Conservation (phyloP, 2,797 vertebrate species). For the Lacerta agilis region DNA sequence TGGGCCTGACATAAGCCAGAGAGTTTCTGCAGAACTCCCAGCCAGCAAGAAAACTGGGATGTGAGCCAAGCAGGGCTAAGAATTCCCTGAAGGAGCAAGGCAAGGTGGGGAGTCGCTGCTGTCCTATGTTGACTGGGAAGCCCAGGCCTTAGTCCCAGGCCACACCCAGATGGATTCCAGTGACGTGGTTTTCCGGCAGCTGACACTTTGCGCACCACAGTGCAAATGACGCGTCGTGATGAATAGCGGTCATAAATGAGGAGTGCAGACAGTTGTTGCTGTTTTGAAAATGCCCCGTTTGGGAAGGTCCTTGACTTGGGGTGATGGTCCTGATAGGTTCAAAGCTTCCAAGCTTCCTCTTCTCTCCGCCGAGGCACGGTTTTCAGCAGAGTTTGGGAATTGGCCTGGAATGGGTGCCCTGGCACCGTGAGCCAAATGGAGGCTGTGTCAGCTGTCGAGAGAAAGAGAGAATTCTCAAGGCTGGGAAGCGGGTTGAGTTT, state of each 20-base stretch:
- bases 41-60: too few relatives aligned
- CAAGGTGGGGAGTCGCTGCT: not conserved
- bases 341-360: not conserved
- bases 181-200: not conserved
- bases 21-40: not conserved
- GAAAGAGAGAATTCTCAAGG: slow-evolving; percentile 57
- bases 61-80: too few relatives aligned
- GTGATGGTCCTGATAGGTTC: not conserved
- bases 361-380: not conserved
- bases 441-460: slow-evolving; percentile 38
- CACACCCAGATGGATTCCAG: not conserved
- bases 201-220: not conserved
- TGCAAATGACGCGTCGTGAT: not conserved
- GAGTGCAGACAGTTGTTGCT: not conserved
- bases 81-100: not conserved
- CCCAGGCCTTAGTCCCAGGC: not conserved
- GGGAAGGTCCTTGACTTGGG: not conserved
- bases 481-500: slow-evolving; percentile 67
- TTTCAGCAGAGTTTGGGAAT: not conserved
- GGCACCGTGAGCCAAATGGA: slow-evolving; percentile 39
- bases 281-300: not conserved
- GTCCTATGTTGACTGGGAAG: not conserved
- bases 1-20: not conserved
- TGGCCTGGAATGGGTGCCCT: not conserved
- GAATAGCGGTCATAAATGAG: not conserved